phyloP scores from a whole-genome alignment of 2,797 vertebrate species.

The Gymnoscopelus braueri region DNA sequence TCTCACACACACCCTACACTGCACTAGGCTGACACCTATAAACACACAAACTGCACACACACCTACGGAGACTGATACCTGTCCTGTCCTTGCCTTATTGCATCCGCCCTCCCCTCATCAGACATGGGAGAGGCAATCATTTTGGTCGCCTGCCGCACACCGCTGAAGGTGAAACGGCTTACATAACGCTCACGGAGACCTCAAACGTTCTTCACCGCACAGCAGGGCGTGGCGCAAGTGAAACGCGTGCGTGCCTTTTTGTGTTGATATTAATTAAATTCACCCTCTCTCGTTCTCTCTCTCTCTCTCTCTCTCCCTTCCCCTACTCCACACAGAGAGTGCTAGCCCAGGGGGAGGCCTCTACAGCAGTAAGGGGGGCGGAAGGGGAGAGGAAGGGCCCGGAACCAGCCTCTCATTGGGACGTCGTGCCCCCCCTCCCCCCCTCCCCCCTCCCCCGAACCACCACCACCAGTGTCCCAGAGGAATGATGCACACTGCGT shows the following conservation, averaged over 20 bases:
- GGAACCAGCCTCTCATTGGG: slow-evolving; percentile 39
- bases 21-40: slow-evolving; percentile 17
- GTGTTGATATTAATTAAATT: background rate
- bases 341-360: slow-evolving; percentile 24
- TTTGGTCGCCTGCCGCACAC: background rate
- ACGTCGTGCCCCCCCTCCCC: too few species aligned
- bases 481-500: slow-evolving; percentile 29
- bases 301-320: slow-evolving; percentile 20
- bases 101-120: slow-evolving; percentile 23
- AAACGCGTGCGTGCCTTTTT: too few species aligned
- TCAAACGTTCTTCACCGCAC: slow-evolving; percentile 40
- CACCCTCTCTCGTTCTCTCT: background rate
- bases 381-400: slow-evolving; percentile 22
- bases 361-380: slow-evolving; percentile 30
- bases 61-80: slow-evolving; percentile 44
- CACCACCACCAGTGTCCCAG: background rate
- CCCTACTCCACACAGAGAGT: background rate
- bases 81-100: slow-evolving; percentile 43
- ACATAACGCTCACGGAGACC: slow-evolving; percentile 11
- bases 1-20: slow-evolving; percentile 4
- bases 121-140: slow-evolving; percentile 28
- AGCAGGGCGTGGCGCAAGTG: background rate
- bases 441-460: too few species aligned
- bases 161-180: slow-evolving; percentile 44
- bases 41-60: slow-evolving; percentile 17